Evolutionary conservation across 2,797 vertebrate genomes (phyloP), one percentile per base, ranked within the genome.

Genomic region (Setipinna tenuifilis): DNA sequence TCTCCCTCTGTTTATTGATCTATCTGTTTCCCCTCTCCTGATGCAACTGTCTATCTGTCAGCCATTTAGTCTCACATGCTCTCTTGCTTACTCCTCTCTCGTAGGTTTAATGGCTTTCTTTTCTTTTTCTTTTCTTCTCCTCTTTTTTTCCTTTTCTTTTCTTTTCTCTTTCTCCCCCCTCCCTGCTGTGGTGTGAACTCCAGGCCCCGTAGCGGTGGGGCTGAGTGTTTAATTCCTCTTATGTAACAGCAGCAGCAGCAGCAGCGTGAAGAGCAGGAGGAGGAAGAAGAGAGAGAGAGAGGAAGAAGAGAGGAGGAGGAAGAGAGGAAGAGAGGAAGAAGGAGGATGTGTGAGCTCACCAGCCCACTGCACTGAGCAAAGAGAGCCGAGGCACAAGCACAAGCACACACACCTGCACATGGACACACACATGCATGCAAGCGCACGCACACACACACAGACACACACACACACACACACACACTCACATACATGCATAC

Each of bases 371-470:
- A 71, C 82, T 62, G 89, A 87, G 90, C 90, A 91, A 88, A 3
- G 86, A 54, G 86, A 91, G 90, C 89, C 90, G 75, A 87, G 91
- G 92, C 31, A 62, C 9, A 57, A 25, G 58, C 25, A 71, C 71
- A 85, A 11, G 12, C 10, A 31, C 21, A 23, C 28, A n/a, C 46
- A 17, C 71, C 10, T 17, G 21, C 31, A 21, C 35, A 44, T 31
- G 21, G 16, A 44, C 71, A 78, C 71, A 71, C 25, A 71, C 28
- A 71, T 17, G 21, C 58, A 5, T 6, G 21, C 58, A 41, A 2
- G 5, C 35, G 5, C 35, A 41, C 65, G 16, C 25, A 35, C 65
- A 71, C 65, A 71, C 25, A 71, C 28, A 71, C 65, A 65, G 10
- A 65, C 62, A 28, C 65, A 68, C 12, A 68, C 25, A 68, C 62